Conservation (phyloP, 2,113 vertebrate genomes). For the Odontesthes bonariensis region DNA sequence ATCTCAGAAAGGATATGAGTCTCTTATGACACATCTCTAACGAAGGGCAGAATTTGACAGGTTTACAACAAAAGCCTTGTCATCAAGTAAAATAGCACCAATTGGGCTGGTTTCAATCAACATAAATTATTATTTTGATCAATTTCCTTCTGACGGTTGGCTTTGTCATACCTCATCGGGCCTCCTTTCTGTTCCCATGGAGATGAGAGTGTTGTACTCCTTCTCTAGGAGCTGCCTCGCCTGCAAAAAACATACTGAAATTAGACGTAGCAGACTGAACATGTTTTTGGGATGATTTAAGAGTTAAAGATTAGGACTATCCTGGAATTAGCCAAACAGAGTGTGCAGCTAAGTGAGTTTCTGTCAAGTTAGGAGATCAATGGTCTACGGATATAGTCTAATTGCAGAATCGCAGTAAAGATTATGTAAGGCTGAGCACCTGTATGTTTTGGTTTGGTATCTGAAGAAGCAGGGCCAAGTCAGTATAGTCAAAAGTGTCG, state of each 20-base stretch:
- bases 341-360: neutral
- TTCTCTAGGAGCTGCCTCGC: conserved; percentile 92
- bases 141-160: conserved; percentile 33
- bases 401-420: neutral
- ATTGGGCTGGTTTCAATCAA: conserved; percentile 5
- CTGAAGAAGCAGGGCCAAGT: conserved; percentile 92
- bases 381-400: neutral
- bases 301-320: conserved; percentile 29
- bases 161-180: conserved; percentile 88
- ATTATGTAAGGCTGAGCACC: conserved; percentile 66
- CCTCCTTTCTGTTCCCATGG: conserved; percentile 91
- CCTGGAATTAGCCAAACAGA: conserved; percentile 2
- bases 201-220: conserved; percentile 91
- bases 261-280: neutral
- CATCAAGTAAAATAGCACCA: conserved; percentile 8
- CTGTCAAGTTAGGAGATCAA: neutral
- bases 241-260: conserved; percentile 66
- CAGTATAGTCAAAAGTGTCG: conserved; percentile 94
- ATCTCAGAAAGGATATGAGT: neutral
- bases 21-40: conserved; percentile 3
- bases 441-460: conserved; percentile 95
- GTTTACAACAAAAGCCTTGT: conserved; percentile 13
- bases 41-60: conserved; percentile 19
- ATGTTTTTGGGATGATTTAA: neutral
- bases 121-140: conserved; percentile 26